Evolutionary conservation across 2,113 vertebrate genomes (phyloP).

Genomic region (Cheilinus undulatus): DNA sequence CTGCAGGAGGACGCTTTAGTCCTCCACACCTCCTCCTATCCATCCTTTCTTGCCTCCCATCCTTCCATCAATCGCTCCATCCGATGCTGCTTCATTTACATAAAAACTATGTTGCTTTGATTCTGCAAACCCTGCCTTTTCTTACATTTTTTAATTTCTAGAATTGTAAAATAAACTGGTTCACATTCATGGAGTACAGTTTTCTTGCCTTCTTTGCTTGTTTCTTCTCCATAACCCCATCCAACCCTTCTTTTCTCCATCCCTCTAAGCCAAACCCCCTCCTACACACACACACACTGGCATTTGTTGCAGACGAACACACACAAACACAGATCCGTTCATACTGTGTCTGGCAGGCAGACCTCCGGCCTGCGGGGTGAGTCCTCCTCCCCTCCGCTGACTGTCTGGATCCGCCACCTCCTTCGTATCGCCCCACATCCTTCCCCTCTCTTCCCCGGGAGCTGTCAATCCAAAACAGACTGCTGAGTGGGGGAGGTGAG

Average conservation of each 20-base stretch:
- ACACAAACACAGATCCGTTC: slow-evolving; percentile 41
- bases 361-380: slow-evolving; percentile 64
- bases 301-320: slow-evolving; percentile 4
- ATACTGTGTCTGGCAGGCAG: slow-evolving; percentile 69
- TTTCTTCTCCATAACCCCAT: slow-evolving; percentile 1
- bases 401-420: slow-evolving; percentile 63
- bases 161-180: neutral
- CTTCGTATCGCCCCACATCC: slow-evolving; percentile 47
- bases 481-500: slow-evolving; percentile 27
- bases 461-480: slow-evolving; percentile 69
- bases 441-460: slow-evolving; percentile 50
- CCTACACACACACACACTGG: slow-evolving; percentile 20
- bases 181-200: neutral
- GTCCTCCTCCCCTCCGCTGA: slow-evolving; percentile 45
- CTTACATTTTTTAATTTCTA: neutral
- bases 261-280: neutral
- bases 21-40: slow-evolving; percentile 62
- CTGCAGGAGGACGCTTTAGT: slow-evolving; percentile 61
- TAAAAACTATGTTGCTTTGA: slow-evolving; percentile 7
- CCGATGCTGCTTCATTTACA: slow-evolving; percentile 26
- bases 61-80: slow-evolving; percentile 28
- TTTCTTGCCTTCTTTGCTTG: neutral
- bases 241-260: too few relatives aligned
- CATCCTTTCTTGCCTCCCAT: slow-evolving; percentile 42
- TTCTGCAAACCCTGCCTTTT: neutral